Evolutionary conservation across 1,140 invertebrate species (phyloP).

Genomic region (Parasteatoda tepidariorum): DNA sequence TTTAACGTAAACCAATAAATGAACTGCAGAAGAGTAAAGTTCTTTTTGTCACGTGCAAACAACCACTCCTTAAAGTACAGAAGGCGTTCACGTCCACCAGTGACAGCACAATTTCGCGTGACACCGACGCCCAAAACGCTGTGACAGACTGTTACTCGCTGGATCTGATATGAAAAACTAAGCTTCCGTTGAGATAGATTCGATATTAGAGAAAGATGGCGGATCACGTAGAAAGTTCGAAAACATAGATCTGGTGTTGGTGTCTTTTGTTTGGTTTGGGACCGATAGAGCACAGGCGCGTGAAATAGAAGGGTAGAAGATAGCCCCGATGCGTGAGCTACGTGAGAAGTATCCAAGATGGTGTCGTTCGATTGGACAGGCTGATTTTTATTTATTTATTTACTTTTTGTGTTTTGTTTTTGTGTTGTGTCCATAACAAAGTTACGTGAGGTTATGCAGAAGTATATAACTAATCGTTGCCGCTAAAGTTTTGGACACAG

Average conservation of each 20-base stretch:
- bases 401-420: too few relatives aligned
- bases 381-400: too few relatives aligned
- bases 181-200: neutral
- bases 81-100: neutral
- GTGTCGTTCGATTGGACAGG: too few relatives aligned
- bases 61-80: neutral
- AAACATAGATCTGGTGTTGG: neutral
- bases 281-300: neutral
- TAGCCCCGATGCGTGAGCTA: neutral
- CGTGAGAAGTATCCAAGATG: neutral
- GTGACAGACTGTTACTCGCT: conserved; percentile 20
- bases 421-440: too few relatives aligned
- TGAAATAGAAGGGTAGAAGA: neutral
- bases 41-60: neutral
- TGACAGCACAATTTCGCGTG: neutral
- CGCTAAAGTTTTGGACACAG: too few relatives aligned
- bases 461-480: too few relatives aligned
- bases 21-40: neutral
- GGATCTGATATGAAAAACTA: conserved; percentile 5
- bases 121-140: neutral
- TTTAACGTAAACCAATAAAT: too few relatives aligned
- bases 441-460: too few relatives aligned
- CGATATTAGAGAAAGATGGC: neutral
- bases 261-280: neutral
- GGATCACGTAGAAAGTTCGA: neutral